A percentile compares a stretch with the other conserved stretches of the same genome.
These are phyloP conservation scores for Centrocercus urophasianus DNA, from an alignment of 2,113 vertebrate genomes.

Conservation along the genomic window DNA sequence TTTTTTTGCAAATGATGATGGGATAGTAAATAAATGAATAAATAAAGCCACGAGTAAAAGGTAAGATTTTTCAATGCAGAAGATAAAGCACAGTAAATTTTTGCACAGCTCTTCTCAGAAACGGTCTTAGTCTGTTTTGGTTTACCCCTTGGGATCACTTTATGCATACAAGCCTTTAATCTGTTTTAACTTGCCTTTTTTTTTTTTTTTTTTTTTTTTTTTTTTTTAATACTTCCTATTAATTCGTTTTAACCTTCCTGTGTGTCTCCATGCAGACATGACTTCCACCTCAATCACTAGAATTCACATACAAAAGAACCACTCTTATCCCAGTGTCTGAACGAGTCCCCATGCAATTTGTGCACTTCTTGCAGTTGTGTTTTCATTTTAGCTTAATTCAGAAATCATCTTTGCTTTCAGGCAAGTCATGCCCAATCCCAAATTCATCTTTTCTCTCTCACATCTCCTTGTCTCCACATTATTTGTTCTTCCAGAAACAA, in stretches of 20 bases:
- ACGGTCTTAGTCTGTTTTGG: neutral
- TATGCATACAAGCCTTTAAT: neutral
- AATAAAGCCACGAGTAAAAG: neutral
- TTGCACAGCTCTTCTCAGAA: neutral
- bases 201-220: neutral
- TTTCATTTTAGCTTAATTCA: neutral
- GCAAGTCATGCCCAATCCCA: neutral
- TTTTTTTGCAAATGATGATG: neutral
- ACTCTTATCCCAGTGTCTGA: neutral
- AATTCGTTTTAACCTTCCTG: neutral
- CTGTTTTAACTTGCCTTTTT: neutral
- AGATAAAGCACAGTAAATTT: neutral
- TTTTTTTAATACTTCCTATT: neutral
- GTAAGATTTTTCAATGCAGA: neutral
- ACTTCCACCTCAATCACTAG: rapidly evolving
- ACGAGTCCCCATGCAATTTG: neutral
- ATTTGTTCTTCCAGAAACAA: neutral
- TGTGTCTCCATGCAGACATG: rapidly evolving
- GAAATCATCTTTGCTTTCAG: neutral
- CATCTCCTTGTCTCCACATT: neutral
- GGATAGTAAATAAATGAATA: neutral
- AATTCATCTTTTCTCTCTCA: neutral
- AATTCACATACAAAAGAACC: neutral
- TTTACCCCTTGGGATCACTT: neutral
- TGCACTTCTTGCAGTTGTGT: rapidly evolving